Evolutionary conservation across 2,888 invertebrate species (phyloP), one percentile per base, ranked within the genome.

Genomic region (Branchipolynoe longqiensis): DNA sequence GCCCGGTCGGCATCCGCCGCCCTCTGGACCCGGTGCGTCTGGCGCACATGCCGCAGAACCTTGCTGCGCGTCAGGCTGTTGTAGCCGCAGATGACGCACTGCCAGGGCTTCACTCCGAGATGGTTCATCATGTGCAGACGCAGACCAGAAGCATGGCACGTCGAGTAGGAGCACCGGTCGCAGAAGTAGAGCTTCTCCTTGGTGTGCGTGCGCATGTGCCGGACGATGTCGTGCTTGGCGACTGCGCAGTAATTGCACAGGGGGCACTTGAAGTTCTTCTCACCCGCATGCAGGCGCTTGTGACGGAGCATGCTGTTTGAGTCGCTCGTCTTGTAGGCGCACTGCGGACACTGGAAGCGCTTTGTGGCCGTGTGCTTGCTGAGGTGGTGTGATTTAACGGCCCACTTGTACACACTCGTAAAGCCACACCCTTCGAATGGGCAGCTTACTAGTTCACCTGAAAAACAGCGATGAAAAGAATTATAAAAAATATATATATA

Each of bases 191-290:
- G 31, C 58, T 86, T 87, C 73, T 86, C 86, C 40, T 82, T 82
- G 22, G 86, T 86, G 82, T 87, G 87, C 18, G 31, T 18, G 6
- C 78, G 54, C 86, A 87, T 86, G 84, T 87, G 87, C n/a, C 69
- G 73, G 12, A 85, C 84, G 41, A 87, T 78, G 18, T 82, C 87
- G 48, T 84, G 78, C 40, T 85, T 82, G n/a, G 87, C 48, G 22
- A 84, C 41, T 14, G 56, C 85, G 12, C 64, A 33, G 58, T 85
- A 86, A 33, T 62, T 36, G 33, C 87, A 87, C 82, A 54, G 8
- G 74, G 82, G 69, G 41, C 87, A 87, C n/a, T 69, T 64, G 85
- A 31, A 87, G 59, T 83, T 58, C 62, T 84, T 83, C 82, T 54
- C 41, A 1, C 83, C 85, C 0, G 58, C 33, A 38, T 87, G 87